Conservation (phyloP, 2,888 invertebrate genomes). For the Drosophila kokeensis region DNA sequence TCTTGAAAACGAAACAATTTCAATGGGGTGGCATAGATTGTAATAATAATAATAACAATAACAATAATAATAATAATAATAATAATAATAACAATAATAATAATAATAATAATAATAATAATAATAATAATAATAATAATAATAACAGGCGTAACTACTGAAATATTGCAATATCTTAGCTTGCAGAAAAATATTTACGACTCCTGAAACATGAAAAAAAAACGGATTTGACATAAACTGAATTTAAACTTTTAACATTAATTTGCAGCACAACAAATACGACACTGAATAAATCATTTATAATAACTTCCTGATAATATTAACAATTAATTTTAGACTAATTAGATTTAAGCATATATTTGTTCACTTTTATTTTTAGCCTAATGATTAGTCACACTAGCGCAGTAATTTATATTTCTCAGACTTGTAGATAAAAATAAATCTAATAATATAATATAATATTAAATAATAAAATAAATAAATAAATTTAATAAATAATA, state of each 20-base stretch:
- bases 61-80: too few relatives aligned
- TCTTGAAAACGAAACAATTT: background rate
- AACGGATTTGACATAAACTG: too few relatives aligned
- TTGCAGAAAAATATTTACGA: too few relatives aligned
- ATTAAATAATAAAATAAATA: too few relatives aligned
- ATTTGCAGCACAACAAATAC: background rate
- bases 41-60: too few relatives aligned
- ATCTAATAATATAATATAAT: too few relatives aligned
- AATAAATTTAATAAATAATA: background rate
- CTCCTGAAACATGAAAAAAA: too few relatives aligned
- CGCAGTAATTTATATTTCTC: background rate
- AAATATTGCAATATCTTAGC: too few relatives aligned
- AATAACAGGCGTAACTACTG: too few relatives aligned
- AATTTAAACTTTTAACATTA: fast-evolving
- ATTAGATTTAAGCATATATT: background rate
- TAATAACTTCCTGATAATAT: background rate
- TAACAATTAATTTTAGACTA: background rate
- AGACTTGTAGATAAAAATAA: background rate
- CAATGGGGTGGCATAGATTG: background rate
- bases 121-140: too few relatives aligned
- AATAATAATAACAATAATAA: too few relatives aligned
- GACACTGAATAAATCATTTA: background rate
- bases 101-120: too few relatives aligned
- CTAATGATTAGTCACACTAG: background rate
- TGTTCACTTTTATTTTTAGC: background rate